These are phyloP conservation scores for Byasa hedistus DNA, from an alignment of 2,888 invertebrate species.

Conservation along the genomic window DNA sequence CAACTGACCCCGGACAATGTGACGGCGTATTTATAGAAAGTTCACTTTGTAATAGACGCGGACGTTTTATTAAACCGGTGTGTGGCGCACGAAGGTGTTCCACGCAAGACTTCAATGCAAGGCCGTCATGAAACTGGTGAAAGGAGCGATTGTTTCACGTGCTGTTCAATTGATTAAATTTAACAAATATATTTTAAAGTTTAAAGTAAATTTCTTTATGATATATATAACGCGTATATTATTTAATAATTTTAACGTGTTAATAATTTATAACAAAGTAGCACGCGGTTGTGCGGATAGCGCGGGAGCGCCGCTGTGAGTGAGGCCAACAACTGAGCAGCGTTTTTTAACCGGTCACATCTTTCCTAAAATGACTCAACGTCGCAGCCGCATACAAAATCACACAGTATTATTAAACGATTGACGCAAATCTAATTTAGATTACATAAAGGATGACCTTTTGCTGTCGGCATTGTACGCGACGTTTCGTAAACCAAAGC, in stretches of 20 bases:
- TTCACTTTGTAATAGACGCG: conserved; percentile 8
- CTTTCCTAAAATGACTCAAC: conserved; percentile 15
- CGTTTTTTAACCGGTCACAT: conserved; percentile 21
- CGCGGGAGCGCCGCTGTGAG: conserved; percentile 12
- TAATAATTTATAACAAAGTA: conserved; percentile 1
- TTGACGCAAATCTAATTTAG: background rate
- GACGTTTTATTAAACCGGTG: conserved; percentile 15
- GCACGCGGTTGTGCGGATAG: conserved; percentile 1
- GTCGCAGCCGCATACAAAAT: conserved; percentile 10
- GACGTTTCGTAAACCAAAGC: too few species aligned
- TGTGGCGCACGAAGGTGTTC: conserved; percentile 6
- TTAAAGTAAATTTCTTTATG: background rate
- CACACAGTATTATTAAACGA: background rate
- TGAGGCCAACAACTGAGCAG: conserved; percentile 17
- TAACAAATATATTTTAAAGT: background rate
- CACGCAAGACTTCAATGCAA: conserved; percentile 5
- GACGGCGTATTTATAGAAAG: conserved; percentile 23
- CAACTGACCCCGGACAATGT: conserved; percentile 17
- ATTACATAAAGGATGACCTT: background rate
- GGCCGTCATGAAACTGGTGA: conserved; percentile 20
- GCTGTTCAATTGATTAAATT: conserved; percentile 6
- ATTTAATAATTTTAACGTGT: background rate
- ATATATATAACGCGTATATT: background rate
- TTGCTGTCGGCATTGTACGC: too few species aligned
- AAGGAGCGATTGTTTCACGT: conserved; percentile 18